phyloP scores from a whole-genome alignment of 2,113 vertebrate species.

The Miniopterus natalensis region DNA sequence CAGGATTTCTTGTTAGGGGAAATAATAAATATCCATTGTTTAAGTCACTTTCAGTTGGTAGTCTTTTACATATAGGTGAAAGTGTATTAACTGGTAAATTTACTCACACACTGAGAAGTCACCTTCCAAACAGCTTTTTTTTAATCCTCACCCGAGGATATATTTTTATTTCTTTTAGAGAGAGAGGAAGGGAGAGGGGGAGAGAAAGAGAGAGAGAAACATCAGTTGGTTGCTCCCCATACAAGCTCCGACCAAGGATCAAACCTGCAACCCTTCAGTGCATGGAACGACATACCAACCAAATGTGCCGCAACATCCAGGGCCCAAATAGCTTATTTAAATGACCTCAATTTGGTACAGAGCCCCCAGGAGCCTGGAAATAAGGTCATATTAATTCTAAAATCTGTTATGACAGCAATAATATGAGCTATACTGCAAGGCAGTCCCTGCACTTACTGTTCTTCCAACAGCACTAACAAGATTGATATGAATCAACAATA shows the following conservation, averaged over 20 bases:
- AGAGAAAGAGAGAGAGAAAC: not conserved
- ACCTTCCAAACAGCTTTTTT: not conserved
- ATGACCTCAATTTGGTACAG: constrained; percentile 42
- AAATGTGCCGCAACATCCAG: not conserved
- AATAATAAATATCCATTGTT: not conserved
- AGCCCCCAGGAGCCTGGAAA: constrained; percentile 9
- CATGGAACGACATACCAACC: not conserved
- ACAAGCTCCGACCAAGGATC: not conserved
- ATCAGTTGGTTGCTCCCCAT: not conserved
- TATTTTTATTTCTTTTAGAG: not conserved
- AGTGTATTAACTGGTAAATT: not conserved
- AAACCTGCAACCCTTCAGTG: not conserved
- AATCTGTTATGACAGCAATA: constrained; percentile 38
- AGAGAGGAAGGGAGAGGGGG: not conserved
- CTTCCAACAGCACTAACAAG: constrained; percentile 48
- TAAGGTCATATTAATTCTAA: constrained; percentile 59
- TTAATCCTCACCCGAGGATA: not conserved
- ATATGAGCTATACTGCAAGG: not conserved
- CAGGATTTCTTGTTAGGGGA: not conserved
- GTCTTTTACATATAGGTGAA: not conserved
- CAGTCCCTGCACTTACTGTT: not conserved
- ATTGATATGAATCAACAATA: constrained; percentile 78
- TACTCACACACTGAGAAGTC: not conserved
- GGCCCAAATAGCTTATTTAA: not conserved
- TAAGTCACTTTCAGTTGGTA: not conserved